A percentile compares a stretch with the other conserved stretches of the same genome.
These are phyloP conservation scores for Tretioscincus oriximinensis DNA, from an alignment of 2,113 vertebrate genomes.

Conservation along the genomic window DNA sequence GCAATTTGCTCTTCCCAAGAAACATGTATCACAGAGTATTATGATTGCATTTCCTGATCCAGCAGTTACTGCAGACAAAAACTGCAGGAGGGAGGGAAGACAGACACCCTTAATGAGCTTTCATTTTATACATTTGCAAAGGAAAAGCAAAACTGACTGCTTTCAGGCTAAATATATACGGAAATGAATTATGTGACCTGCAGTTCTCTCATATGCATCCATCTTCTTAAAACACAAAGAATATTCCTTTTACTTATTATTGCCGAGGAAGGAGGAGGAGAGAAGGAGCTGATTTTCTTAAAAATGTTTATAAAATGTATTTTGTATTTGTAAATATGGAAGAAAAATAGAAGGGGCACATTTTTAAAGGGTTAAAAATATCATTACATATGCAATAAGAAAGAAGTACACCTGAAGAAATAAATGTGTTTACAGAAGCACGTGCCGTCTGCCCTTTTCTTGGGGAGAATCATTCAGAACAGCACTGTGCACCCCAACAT, in stretches of 20 bases:
- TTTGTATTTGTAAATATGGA: accelerated
- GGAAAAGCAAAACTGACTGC: neutral
- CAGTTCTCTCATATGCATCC: neutral
- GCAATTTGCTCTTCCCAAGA: neutral
- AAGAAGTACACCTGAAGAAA: too few species aligned
- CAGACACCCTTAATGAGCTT: neutral
- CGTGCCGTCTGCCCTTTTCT: too few species aligned
- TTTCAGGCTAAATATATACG: neutral
- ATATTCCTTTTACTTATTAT: accelerated
- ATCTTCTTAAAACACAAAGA: neutral
- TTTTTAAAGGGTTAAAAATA: neutral
- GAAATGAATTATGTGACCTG: slow-evolving; percentile 20
- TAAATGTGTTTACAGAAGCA: too few species aligned
- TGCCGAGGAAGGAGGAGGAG: neutral
- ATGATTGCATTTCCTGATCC: neutral
- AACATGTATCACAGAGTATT: neutral
- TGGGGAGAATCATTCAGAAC: neutral
- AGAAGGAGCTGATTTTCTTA: neutral
- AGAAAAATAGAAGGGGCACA: neutral
- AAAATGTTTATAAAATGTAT: neutral
- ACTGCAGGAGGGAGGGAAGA: neutral
- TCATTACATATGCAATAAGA: neutral
- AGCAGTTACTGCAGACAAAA: neutral
- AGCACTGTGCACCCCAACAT: neutral
- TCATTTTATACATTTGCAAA: slow-evolving; percentile 1